These are phyloP conservation scores for Nudaria mundana DNA, from an alignment of 2,888 invertebrate genomes.

Conservation along the genomic window DNA sequence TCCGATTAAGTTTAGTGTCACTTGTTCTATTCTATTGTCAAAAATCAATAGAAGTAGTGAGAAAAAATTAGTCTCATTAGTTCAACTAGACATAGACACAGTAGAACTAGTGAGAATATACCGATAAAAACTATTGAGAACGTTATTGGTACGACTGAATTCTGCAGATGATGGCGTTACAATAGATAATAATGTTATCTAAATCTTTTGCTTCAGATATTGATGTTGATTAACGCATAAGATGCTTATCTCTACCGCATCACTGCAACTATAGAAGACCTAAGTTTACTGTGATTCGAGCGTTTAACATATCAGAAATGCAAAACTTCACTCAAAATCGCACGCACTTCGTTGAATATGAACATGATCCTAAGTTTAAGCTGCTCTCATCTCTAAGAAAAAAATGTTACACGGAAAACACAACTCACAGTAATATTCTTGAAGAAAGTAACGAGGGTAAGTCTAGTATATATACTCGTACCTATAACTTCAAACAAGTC, in stretches of 20 bases:
- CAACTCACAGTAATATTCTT: neutral
- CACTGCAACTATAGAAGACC: neutral
- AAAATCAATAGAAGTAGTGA: too few relatives aligned
- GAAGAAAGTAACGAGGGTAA: neutral
- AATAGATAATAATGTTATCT: constrained; percentile 26
- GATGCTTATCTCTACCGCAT: constrained; percentile 7
- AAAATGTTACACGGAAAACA: neutral
- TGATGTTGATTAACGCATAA: constrained; percentile 18
- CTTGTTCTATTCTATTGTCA: too few relatives aligned
- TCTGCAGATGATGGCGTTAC: constrained; percentile 9
- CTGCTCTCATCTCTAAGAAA: neutral
- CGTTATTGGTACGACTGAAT: too few relatives aligned
- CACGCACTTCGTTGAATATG: neutral
- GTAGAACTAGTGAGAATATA: too few relatives aligned
- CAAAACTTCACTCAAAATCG: neutral
- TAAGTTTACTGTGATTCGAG: neutral
- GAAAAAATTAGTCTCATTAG: too few relatives aligned
- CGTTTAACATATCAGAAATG: neutral
- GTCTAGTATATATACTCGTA: neutral
- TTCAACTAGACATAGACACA: too few relatives aligned
- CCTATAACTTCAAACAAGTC: too few relatives aligned
- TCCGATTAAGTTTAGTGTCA: too few relatives aligned
- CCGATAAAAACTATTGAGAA: too few relatives aligned
- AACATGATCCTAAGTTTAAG: neutral
- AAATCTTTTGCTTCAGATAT: constrained; percentile 38